Base-by-base conservation (phyloP, 2,113 vertebrate species). In the Panurus biarmicus region DNA sequence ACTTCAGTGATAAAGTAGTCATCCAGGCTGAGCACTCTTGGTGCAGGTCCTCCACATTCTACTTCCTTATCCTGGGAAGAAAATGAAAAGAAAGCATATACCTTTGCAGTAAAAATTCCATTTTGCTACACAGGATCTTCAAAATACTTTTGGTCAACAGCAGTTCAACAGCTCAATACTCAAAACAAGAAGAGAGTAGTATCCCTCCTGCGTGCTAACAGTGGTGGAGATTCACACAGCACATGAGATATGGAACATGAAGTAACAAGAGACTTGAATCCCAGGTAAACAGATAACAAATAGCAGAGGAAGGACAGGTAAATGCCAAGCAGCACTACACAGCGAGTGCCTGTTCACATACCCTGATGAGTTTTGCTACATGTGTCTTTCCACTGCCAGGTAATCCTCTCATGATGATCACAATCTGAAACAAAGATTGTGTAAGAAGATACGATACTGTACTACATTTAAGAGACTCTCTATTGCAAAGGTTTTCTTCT, bases 1-100 rank as follows among this genome's bases (percentile, higher is more conserved):
- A 99, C 98, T 97, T 99, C 99, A 11, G 98, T 99, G 97, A 99
- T 99, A 94, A 99, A 99, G 93, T 99, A 99, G 95, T 99, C 99
- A 90, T 99, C 99, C 84, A 99, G 96, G 93, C 99, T 99, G 72
- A 99, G 98, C 79, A 99, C 99, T 96, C 99, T 98, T 50, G 99
- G 99, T 70, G 99, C 99, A 61, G 99, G 98, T 75, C 99, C 99
- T 72, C 99, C 99, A 97, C 98, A 99, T 67, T 99, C 99, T 33
- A 99, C 99, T 94, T 99, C 99, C 53, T 99, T 99, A 97, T 99
- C 99, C 99, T 99, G 91, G 35, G 50, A 96, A 74, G 71, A 77
- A 85, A 75, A 87, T 8, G 93, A 77, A 64, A 78, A 72, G 19
- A 61, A 82, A 61, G 71, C 12, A 40, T 4, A 70, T 6, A 51